Percentiles rank a stretch among this genome's conserved stretches.
phyloP scores from a whole-genome alignment of 2,888 invertebrate species.

The Drosophila borborema region DNA sequence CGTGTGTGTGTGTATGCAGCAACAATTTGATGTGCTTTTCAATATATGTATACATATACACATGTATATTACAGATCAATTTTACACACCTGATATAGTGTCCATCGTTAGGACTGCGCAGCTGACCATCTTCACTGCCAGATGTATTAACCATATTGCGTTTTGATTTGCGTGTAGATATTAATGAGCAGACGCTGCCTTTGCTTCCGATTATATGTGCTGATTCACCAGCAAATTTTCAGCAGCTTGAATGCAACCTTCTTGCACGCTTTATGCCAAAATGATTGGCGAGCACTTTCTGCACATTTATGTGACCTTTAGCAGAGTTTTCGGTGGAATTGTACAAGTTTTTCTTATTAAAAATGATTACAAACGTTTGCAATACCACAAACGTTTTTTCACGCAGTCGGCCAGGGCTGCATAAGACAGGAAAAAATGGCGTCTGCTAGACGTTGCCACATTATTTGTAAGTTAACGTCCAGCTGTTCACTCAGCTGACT shows the following conservation, averaged over 20 bases:
- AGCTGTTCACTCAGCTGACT: slow-evolving; percentile 66
- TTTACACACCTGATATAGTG: slow-evolving; percentile 86
- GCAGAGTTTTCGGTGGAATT: slow-evolving; percentile 60
- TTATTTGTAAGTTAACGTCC: slow-evolving; percentile 12
- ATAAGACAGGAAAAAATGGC: slow-evolving; percentile 68
- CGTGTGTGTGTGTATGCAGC: slow-evolving; percentile 69
- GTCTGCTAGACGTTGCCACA: slow-evolving; percentile 57
- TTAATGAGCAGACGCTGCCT: slow-evolving; percentile 30
- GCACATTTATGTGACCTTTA: slow-evolving; percentile 57
- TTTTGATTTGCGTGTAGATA: slow-evolving; percentile 24
- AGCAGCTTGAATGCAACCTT: slow-evolving; percentile 26
- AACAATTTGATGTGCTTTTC: slow-evolving; percentile 79
- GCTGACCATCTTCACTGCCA: slow-evolving; percentile 93
- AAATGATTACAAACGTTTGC: slow-evolving; percentile 64
- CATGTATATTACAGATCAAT: slow-evolving; percentile 28
- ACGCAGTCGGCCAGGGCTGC: slow-evolving; percentile 54
- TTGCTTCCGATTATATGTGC: slow-evolving; percentile 31
- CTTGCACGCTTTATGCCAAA: slow-evolving; percentile 34
- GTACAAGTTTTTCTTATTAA: slow-evolving; percentile 29
- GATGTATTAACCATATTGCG: slow-evolving; percentile 79
- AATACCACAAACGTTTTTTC: slow-evolving; percentile 66
- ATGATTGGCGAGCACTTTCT: slow-evolving; percentile 27
- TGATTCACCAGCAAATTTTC: slow-evolving; percentile 48
- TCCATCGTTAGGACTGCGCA: slow-evolving; percentile 89
- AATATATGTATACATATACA: slow-evolving; percentile 37